Conservation (phyloP, 2,113 vertebrate genomes). For the Forbesichthys papilliferus region DNA sequence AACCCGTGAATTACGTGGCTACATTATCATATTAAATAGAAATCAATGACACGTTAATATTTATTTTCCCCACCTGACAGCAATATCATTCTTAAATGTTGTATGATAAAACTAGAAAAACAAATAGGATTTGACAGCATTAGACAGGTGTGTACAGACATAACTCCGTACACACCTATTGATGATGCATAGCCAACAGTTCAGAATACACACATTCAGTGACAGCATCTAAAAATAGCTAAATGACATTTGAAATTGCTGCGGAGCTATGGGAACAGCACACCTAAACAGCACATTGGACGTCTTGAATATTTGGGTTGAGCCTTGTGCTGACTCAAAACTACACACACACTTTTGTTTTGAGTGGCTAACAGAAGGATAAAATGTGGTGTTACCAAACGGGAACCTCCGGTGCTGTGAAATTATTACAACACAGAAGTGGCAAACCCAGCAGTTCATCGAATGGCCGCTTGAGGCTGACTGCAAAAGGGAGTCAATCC, state of each 20-base stretch:
- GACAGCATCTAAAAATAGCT: background rate
- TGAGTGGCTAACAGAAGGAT: background rate
- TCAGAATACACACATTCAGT: too few species aligned
- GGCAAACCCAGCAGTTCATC: too few species aligned
- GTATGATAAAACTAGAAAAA: too few species aligned
- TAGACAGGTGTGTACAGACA: background rate
- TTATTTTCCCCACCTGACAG: too few species aligned
- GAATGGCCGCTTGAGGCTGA: too few species aligned
- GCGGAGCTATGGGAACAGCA: background rate
- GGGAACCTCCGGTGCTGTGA: too few species aligned
- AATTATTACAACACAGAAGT: too few species aligned
- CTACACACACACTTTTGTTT: background rate
- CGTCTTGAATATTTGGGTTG: background rate
- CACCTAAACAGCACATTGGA: background rate
- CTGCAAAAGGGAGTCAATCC: too few species aligned
- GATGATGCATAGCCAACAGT: background rate
- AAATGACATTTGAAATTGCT: background rate
- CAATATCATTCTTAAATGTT: too few species aligned
- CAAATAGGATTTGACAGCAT: background rate
- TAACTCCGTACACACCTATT: background rate
- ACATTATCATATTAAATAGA: too few species aligned
- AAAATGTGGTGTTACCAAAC: background rate
- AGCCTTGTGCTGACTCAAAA: background rate
- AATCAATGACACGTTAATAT: too few species aligned
- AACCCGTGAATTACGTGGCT: too few species aligned